Evolutionary conservation across 2,797 vertebrate genomes (phyloP).

Genomic region (Helarctos malayanus): DNA sequence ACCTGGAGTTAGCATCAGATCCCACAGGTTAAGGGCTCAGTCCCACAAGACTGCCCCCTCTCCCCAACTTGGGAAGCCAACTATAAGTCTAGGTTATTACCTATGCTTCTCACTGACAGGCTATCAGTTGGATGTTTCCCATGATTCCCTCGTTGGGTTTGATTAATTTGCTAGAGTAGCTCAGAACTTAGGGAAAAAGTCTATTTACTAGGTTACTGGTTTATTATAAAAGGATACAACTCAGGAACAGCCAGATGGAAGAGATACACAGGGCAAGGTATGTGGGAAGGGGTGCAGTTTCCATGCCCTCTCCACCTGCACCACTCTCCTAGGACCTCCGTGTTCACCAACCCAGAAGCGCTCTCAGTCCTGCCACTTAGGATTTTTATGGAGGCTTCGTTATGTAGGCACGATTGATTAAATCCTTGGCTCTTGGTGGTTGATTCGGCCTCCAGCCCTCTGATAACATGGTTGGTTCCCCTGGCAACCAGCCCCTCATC

Average conservation of each 20-base stretch:
- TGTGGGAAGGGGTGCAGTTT: not conserved
- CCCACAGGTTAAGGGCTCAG: not conserved
- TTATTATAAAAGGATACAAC: not conserved
- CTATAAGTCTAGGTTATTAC: not conserved
- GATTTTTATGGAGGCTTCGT: not conserved
- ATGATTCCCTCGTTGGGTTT: not conserved
- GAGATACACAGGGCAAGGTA: not conserved
- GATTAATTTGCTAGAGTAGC: not conserved
- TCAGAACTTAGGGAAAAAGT: constrained; percentile 3
- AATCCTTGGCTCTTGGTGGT: not conserved
- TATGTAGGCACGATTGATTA: not conserved
- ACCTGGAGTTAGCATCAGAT: not conserved
- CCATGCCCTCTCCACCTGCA: not conserved
- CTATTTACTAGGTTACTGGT: not conserved
- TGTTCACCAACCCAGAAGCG: not conserved
- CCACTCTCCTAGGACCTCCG: not conserved
- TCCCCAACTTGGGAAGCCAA: not conserved
- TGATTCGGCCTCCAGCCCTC: not conserved
- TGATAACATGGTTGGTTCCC: not conserved
- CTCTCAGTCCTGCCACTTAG: not conserved
- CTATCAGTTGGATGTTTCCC: not conserved
- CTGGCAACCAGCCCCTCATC: not conserved
- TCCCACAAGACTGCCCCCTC: not conserved
- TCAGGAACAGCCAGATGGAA: not conserved
- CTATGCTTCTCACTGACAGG: constrained; percentile 4